Conservation (phyloP, 2,797 vertebrate species). For the Sebastes iracundus region DNA sequence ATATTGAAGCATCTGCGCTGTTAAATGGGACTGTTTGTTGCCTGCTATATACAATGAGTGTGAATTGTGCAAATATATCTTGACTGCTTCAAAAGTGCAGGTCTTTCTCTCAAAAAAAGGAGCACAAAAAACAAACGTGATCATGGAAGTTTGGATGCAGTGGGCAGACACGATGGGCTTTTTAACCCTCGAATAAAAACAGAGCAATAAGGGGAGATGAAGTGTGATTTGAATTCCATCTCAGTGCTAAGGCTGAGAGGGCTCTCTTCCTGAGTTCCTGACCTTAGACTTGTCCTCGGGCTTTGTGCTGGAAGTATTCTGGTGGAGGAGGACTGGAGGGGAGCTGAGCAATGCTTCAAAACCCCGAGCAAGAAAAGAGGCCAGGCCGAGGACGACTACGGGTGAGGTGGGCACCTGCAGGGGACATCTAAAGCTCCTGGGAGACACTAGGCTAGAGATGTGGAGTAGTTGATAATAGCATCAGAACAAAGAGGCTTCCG, state of each 20-base stretch:
- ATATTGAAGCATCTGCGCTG: constrained; percentile 8
- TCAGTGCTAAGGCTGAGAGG: background rate
- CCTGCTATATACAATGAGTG: background rate
- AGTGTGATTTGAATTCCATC: constrained; percentile 45
- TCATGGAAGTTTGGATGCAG: background rate
- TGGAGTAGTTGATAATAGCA: constrained; percentile 29
- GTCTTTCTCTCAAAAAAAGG: background rate
- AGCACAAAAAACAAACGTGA: background rate
- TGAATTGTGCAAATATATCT: background rate
- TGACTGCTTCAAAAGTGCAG: background rate
- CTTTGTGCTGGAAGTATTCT: constrained; percentile 46
- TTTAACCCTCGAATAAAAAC: constrained; percentile 1
- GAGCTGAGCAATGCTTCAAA: constrained; percentile 55
- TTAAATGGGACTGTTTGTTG: background rate
- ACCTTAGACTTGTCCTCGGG: constrained; percentile 60
- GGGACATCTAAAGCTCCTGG: constrained; percentile 43
- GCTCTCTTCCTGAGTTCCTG: constrained; percentile 26
- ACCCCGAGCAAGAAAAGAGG: constrained; percentile 40
- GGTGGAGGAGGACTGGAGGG: constrained; percentile 28
- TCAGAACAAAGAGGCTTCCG: constrained; percentile 17
- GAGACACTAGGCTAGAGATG: constrained; percentile 19
- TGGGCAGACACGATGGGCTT: background rate
- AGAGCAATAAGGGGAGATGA: constrained; percentile 14
- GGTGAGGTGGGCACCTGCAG: constrained; percentile 37
- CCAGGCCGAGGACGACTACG: constrained; percentile 21